Conservation (phyloP, 2,113 vertebrate genomes). For the Cyprinus carpio region DNA sequence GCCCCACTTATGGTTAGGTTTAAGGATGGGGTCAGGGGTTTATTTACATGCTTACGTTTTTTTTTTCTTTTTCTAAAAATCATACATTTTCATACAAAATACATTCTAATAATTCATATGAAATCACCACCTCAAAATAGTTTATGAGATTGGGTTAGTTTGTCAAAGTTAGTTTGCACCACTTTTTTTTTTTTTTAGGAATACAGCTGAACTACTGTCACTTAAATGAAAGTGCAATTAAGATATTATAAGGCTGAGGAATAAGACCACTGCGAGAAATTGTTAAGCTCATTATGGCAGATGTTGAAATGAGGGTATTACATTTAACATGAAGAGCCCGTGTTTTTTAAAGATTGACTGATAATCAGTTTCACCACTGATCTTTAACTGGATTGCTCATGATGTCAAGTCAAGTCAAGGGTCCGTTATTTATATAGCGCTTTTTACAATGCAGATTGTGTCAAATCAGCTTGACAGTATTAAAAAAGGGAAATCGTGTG, state of each 20-base stretch:
- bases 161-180: not conserved
- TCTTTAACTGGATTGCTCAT: too few relatives aligned
- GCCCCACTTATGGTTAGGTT: too few relatives aligned
- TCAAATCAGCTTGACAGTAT: too few relatives aligned
- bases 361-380: too few relatives aligned
- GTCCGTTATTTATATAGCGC: too few relatives aligned
- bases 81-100: not conserved
- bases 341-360: too few relatives aligned
- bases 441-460: too few relatives aligned
- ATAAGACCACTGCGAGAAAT: not conserved
- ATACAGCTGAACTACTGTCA: not conserved
- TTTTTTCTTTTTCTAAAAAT: not conserved
- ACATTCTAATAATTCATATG: not conserved
- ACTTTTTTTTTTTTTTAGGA: not conserved
- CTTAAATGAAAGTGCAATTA: not conserved
- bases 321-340: too few relatives aligned
- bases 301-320: too few relatives aligned
- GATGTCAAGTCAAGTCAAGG: too few relatives aligned
- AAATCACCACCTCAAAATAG: not conserved
- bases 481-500: too few relatives aligned
- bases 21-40: not conserved
- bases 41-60: not conserved
- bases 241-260: not conserved
- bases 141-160: not conserved
- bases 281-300: not conserved